phyloP scores from a whole-genome alignment of 2,797 vertebrate genomes.

The Pangasius krempfi region DNA sequence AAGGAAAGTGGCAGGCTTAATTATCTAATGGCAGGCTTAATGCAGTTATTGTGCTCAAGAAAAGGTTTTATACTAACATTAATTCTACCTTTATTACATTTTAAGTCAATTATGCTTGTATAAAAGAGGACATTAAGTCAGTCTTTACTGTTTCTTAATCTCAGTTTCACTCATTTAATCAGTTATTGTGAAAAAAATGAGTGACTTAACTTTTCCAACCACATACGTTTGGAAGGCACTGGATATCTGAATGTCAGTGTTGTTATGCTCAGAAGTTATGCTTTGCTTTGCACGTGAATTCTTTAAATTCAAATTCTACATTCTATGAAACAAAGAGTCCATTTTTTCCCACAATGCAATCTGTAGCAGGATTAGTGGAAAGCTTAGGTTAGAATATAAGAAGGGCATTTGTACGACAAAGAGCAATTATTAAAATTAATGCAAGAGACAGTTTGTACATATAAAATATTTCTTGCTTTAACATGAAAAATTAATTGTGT shows the following conservation, averaged over 20 bases:
- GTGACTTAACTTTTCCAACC: neutral
- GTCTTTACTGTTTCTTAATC: neutral
- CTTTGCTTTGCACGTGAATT: neutral
- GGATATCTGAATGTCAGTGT: neutral
- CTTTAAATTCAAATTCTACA: neutral
- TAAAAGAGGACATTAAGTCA: neutral
- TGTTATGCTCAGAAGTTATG: neutral
- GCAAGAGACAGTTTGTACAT: constrained; percentile 32
- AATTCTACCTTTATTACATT: neutral
- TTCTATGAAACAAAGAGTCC: neutral
- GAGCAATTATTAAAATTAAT: constrained; percentile 27
- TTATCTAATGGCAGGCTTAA: neutral
- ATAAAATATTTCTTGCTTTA: constrained; percentile 39
- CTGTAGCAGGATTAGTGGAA: neutral
- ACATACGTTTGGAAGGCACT: neutral
- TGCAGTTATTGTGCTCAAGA: neutral
- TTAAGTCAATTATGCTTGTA: neutral
- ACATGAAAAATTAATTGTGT: constrained; percentile 45
- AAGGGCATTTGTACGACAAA: constrained; percentile 41
- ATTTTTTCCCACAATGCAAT: neutral
- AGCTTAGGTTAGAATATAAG: neutral
- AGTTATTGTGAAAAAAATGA: neutral
- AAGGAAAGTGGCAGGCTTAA: neutral
- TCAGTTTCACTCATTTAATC: neutral
- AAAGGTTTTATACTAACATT: neutral